A percentile compares a stretch with the other conserved stretches of the same genome.
phyloP scores from a whole-genome alignment of 1,140 invertebrate genomes.

The Brachionus koreanus region DNA sequence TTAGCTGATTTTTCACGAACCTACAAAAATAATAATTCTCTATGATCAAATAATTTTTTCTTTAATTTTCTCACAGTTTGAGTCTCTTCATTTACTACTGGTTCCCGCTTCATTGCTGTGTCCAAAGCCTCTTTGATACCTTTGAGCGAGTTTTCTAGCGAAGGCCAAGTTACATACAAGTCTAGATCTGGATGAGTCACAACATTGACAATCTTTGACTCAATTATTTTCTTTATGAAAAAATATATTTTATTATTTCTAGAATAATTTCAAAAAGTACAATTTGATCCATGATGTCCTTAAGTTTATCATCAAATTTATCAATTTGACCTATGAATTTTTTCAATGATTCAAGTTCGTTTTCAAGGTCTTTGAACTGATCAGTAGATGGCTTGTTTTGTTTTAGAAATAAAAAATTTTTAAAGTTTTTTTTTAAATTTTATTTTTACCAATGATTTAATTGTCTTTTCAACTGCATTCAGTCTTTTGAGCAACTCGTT shows the following conservation, averaged over 20 bases:
- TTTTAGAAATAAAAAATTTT: not conserved
- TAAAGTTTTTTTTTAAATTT: not conserved
- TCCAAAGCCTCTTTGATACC: conserved; percentile 37
- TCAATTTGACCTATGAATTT: conserved; percentile 7
- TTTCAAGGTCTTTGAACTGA: conserved; percentile 27
- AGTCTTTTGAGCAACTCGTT: not conserved
- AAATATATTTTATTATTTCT: not conserved
- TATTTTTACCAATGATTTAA: not conserved
- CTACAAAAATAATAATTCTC: too few relatives aligned
- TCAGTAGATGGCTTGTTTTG: not conserved
- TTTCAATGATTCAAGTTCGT: conserved; percentile 5
- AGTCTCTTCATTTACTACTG: conserved; percentile 19
- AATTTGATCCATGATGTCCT: not conserved
- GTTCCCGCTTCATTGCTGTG: not conserved
- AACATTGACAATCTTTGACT: not conserved
- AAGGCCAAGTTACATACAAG: conserved; percentile 17
- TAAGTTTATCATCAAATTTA: conserved; percentile 10
- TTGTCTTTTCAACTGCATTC: not conserved
- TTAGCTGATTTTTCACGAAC: not conserved
- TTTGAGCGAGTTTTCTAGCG: conserved; percentile 5
- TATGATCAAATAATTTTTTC: too few relatives aligned
- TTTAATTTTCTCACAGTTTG: conserved; percentile 24
- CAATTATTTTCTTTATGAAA: not conserved
- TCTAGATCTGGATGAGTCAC: conserved; percentile 25
- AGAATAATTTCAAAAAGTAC: not conserved